A percentile compares a stretch with the other conserved stretches of the same genome.
Evolutionary conservation across 2,797 vertebrate genomes (phyloP).

Genomic region (Pterois miles): DNA sequence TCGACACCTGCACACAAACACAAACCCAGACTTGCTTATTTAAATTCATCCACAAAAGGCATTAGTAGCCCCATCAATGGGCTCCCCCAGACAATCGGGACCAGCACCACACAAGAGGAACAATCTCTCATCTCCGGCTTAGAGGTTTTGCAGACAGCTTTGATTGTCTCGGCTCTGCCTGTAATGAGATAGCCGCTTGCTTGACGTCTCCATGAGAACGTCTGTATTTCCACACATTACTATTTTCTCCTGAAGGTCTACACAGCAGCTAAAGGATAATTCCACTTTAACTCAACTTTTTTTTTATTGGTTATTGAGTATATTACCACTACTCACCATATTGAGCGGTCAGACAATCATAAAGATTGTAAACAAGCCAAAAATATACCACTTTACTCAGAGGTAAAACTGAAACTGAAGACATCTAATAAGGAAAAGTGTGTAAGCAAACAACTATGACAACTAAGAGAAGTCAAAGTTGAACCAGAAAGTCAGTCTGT

Average conservation of each 20-base stretch:
- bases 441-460: neutral
- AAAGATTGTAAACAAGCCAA: neutral
- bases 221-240: constrained; percentile 32
- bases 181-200: constrained; percentile 45
- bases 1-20: constrained; percentile 1
- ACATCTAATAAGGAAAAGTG: too few species aligned
- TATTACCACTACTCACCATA: neutral
- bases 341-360: neutral
- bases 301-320: neutral
- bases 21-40: constrained; percentile 3
- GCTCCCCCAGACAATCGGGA: constrained; percentile 37
- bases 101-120: constrained; percentile 32
- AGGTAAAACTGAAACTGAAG: neutral
- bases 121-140: constrained; percentile 40
- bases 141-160: constrained; percentile 36
- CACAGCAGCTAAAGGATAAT: neutral
- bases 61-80: constrained; percentile 33
- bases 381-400: neutral
- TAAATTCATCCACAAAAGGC: constrained; percentile 35
- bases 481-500: too few species aligned
- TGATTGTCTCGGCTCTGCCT: constrained; percentile 38
- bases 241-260: neutral
- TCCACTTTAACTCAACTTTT: neutral
- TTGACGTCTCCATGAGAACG: constrained; percentile 50
- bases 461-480: too few species aligned